Percentiles rank a stretch among this genome's conserved stretches.
Conservation (phyloP, 1,140 invertebrate species). For the Lethrus apterus region DNA sequence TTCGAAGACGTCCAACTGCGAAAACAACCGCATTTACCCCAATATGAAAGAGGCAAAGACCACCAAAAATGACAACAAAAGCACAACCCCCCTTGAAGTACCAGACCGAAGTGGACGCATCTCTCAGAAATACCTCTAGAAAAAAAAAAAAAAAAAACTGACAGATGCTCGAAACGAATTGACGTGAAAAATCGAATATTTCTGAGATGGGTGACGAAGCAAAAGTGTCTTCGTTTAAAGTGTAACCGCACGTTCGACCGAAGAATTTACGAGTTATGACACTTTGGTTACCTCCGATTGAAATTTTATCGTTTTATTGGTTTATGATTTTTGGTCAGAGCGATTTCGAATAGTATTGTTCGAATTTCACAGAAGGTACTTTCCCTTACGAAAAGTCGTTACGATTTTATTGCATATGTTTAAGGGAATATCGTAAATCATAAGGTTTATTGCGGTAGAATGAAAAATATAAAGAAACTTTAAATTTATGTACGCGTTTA, state of each 20-base stretch:
- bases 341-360: too few species aligned
- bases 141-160: constrained; percentile 8
- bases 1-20: constrained; percentile 12
- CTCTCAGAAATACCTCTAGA: too few species aligned
- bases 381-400: too few species aligned
- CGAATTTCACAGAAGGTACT: too few species aligned
- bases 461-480: too few species aligned
- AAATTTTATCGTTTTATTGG: too few species aligned
- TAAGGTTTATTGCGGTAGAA: too few species aligned
- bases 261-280: constrained; percentile 15
- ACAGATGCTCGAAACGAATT: constrained; percentile 12
- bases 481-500: too few species aligned
- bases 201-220: constrained; percentile 12
- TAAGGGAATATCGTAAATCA: too few species aligned
- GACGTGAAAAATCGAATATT: constrained; percentile 13
- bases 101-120: constrained; percentile 4
- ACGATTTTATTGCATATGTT: too few species aligned
- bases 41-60: constrained; percentile 12
- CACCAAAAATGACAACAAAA: constrained; percentile 6
- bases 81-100: constrained; percentile 9
- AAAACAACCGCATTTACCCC: constrained; percentile 15
- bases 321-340: too few species aligned
- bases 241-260: neutral
- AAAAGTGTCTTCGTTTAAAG: constrained; percentile 1
- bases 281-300: too few species aligned